Evolutionary conservation across 2,888 invertebrate genomes (phyloP), one percentile per base, ranked within the genome.

Genomic region (Thymelicus acteon): DNA sequence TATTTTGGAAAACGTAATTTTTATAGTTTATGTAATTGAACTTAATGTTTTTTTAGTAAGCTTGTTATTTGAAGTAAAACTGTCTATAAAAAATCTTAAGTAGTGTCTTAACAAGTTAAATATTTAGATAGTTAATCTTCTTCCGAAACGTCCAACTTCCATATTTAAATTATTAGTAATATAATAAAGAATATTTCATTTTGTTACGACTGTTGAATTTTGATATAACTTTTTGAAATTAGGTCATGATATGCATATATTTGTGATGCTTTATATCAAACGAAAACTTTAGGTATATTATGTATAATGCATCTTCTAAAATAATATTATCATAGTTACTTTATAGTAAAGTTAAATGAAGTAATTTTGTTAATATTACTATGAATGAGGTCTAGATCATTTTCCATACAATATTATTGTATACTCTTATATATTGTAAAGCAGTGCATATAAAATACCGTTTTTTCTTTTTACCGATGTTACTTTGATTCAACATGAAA

Each of bases 111-210:
- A 52, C 49, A 19, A 52, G 49, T 19, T 52, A 19, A 19, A 52
- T 52, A 7, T 44, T 19, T 67, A 67, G 60, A 39, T 60, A 60
- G 67, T n/a, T 12, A 49, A 60, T 67, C 40, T 61, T 67, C 24
- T 24, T 31, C 67, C 39, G 7, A 61, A 52, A 60, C 60, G 67
- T 67, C 67, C 67, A 67, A 52, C 67, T 67, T 67, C 67, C 67
- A 67, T 49, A 15, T 49, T 52, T 60, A 24, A 58, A 60, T 7
- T 44, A 19, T 66, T 60, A 58, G 44, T 47, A 48, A 49, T 60
- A 24, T 44, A 57, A 44, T 66, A 48, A 60, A 19, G 24, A 60
- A 67, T 60, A 60, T 67, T 67, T 67, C 52, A 39, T 60, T 67
- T 67, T 48, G 60, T 67, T 52, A 61, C 52, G 24, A 49, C 60